Evolutionary conservation across 2,888 invertebrate genomes (phyloP).

Genomic region (Tillus elongatus): DNA sequence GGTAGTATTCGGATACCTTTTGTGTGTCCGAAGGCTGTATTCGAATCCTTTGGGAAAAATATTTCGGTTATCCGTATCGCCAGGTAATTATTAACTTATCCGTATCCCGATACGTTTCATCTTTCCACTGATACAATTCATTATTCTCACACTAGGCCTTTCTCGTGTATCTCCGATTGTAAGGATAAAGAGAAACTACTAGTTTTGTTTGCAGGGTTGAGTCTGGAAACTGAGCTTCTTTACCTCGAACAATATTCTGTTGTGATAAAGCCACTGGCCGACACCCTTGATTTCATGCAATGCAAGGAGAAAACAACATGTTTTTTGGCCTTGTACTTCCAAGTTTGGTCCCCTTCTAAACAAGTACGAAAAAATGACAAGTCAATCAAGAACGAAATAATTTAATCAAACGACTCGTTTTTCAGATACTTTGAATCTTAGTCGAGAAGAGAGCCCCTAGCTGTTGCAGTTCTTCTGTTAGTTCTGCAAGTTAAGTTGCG

Average conservation of each 20-base stretch:
- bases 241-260: slow-evolving; percentile 12
- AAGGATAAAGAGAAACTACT: slow-evolving; percentile 12
- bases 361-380: too few relatives aligned
- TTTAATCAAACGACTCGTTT: too few relatives aligned
- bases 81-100: slow-evolving; percentile 1
- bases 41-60: not conserved
- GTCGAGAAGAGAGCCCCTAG: slow-evolving; percentile 2
- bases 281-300: slow-evolving; percentile 10
- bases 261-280: slow-evolving; percentile 11
- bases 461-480: slow-evolving; percentile 5
- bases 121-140: slow-evolving; percentile 2
- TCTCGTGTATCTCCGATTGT: slow-evolving; percentile 14
- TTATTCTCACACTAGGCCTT: too few relatives aligned
- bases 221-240: slow-evolving; percentile 12
- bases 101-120: not conserved
- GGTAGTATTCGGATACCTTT: too few relatives aligned
- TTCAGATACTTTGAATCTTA: slow-evolving; percentile 1
- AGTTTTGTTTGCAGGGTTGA: slow-evolving; percentile 6
- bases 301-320: slow-evolving; percentile 12
- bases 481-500: slow-evolving; percentile 6
- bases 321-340: slow-evolving; percentile 12
- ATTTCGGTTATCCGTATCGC: not conserved
- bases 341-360: slow-evolving; percentile 3
- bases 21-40: too few relatives aligned
- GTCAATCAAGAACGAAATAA: too few relatives aligned